Percentiles rank a stretch among this genome's conserved stretches.
These are phyloP conservation scores for Cossypha polioptera DNA, from an alignment of 2,797 vertebrate species.

Conservation along the genomic window DNA sequence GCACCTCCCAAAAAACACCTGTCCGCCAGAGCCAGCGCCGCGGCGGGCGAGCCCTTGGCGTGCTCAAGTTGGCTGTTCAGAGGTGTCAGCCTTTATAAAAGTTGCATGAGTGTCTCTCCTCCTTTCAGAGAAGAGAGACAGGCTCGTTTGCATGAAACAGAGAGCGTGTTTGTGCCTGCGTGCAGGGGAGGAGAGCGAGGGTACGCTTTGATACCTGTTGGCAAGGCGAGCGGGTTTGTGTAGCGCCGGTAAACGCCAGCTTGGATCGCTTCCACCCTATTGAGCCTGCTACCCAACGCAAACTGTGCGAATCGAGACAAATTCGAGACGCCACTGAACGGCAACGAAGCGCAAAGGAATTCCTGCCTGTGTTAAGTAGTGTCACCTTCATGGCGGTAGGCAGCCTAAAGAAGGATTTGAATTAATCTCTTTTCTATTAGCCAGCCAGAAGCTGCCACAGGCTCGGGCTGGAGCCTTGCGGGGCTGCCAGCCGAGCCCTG, in stretches of 20 bases:
- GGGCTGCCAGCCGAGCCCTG: not conserved
- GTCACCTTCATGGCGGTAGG: slow-evolving; percentile 43
- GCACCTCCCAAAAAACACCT: slow-evolving; percentile 48
- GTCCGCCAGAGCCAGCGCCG: not conserved
- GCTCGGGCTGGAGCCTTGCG: not conserved
- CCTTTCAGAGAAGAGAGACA: not conserved
- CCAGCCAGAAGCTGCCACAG: not conserved
- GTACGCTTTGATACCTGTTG: slow-evolving; percentile 72
- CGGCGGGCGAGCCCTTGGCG: not conserved
- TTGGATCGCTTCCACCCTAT: slow-evolving; percentile 30
- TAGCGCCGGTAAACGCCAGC: not conserved
- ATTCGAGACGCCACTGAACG: not conserved
- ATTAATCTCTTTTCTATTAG: slow-evolving; percentile 1
- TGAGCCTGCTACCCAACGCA: not conserved
- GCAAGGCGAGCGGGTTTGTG: not conserved
- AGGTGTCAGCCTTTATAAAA: slow-evolving; percentile 15
- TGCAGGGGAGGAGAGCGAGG: not conserved
- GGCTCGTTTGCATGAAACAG: not conserved
- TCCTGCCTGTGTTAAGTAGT: slow-evolving; percentile 12
- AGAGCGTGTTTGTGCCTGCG: not conserved
- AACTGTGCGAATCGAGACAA: slow-evolving; percentile 2
- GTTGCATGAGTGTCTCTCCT: slow-evolving; percentile 7
- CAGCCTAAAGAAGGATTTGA: slow-evolving; percentile 5
- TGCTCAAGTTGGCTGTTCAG: not conserved
- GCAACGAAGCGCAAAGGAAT: slow-evolving; percentile 6